Evolutionary conservation across 1,140 invertebrate species (phyloP).

Genomic region (Philotrypesis tridentata): DNA sequence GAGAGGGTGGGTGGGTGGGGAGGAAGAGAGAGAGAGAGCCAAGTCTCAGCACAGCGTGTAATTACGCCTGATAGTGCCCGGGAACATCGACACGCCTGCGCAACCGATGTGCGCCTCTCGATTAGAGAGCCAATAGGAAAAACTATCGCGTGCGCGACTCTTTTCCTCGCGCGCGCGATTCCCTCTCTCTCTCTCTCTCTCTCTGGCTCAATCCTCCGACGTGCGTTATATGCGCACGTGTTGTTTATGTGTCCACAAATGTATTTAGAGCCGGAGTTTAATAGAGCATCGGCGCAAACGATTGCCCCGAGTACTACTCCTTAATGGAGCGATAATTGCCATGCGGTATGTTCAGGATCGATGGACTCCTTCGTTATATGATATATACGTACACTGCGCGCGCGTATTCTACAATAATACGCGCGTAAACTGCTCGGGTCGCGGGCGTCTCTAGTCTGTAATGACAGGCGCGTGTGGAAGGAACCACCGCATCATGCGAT

Average conservation of each 20-base stretch:
- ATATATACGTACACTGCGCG: neutral
- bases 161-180: neutral
- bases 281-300: neutral
- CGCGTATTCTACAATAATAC: no score
- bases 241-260: neutral
- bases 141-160: slow-evolving; percentile 14
- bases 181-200: neutral
- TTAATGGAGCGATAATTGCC: neutral
- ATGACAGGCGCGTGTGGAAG: neutral
- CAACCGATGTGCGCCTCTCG: neutral
- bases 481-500: neutral
- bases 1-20: no score
- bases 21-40: neutral
- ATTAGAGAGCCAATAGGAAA: slow-evolving; percentile 22
- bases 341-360: neutral
- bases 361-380: neutral
- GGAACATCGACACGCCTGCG: neutral
- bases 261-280: neutral
- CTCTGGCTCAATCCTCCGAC: neutral
- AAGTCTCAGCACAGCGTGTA: slow-evolving; percentile 14
- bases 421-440: no score
- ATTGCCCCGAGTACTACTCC: neutral
- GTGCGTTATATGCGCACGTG: no score
- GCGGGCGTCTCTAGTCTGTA: neutral
- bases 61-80: slow-evolving; percentile 5